These are phyloP conservation scores for Chrysogorgia sp. DNA, from an alignment of 92 coral and sea anemone species.

Conservation along the genomic window DNA sequence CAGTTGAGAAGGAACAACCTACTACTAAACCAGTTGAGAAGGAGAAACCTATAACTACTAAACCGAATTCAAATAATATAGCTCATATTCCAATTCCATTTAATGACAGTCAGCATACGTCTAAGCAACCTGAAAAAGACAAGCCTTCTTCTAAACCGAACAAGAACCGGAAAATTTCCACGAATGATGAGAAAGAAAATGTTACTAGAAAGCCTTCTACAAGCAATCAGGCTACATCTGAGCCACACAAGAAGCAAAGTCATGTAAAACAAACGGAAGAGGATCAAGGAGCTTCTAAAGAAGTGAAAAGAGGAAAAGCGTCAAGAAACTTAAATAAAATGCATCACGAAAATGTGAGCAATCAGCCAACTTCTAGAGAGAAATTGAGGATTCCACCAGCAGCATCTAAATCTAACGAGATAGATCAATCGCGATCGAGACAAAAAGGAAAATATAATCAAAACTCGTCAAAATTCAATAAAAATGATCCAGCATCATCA, in stretches of 20 bases:
- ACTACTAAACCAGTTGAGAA: no score
- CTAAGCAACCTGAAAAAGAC: background rate
- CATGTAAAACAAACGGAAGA: no score
- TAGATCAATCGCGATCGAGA: background rate
- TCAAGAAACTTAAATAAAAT: no score
- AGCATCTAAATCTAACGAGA: background rate
- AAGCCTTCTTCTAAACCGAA: background rate
- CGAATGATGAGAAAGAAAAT: background rate
- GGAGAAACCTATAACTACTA: no score
- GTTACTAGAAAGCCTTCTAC: background rate
- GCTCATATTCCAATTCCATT: no score
- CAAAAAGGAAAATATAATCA: background rate
- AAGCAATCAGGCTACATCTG: background rate
- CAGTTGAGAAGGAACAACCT: no score
- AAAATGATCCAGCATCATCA: background rate
- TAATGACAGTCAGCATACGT: no score
- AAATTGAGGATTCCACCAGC: background rate
- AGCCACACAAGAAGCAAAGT: background rate
- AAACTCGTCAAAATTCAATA: background rate
- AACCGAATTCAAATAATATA: no score
- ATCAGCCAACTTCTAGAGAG: no score
- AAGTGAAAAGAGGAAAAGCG: no score
- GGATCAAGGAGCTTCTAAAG: no score
- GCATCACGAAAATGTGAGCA: no score
- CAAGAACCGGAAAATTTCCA: background rate